Conservation (phyloP, 1,140 invertebrate genomes). For the Stenopsyche tienmushanensis region DNA sequence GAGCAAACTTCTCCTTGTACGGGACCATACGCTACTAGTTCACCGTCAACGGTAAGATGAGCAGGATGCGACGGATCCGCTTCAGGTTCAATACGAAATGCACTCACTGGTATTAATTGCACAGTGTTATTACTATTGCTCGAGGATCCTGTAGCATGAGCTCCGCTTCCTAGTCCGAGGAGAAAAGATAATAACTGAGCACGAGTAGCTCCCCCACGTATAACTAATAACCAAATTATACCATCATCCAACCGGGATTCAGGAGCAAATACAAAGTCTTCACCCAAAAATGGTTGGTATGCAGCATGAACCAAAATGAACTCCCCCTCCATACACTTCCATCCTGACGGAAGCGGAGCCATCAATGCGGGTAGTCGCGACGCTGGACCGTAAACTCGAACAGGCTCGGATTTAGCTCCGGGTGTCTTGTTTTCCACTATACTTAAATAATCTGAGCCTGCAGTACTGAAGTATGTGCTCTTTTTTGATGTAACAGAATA, state of each 20-base stretch:
- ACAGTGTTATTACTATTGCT: slow-evolving; percentile 53
- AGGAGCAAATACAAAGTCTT: slow-evolving; percentile 83
- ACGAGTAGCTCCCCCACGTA: slow-evolving; percentile 73
- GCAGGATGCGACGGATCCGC: slow-evolving; percentile 59
- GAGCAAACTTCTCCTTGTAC: slow-evolving; percentile 87
- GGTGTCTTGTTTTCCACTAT: slow-evolving; percentile 59
- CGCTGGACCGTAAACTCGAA: slow-evolving; percentile 68
- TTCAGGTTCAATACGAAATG: slow-evolving; percentile 85
- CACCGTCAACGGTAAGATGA: slow-evolving; percentile 88
- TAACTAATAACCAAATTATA: slow-evolving; percentile 84
- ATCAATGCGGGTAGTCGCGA: slow-evolving; percentile 71
- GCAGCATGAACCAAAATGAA: slow-evolving; percentile 88
- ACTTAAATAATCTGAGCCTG: slow-evolving; percentile 72
- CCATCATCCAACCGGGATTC: slow-evolving; percentile 83
- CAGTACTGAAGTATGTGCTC: slow-evolving; percentile 74
- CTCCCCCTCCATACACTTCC: slow-evolving; percentile 80
- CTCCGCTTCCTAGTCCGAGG: slow-evolving; percentile 74
- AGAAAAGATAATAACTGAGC: slow-evolving; percentile 77
- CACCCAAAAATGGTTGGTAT: slow-evolving; percentile 84
- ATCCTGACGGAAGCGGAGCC: slow-evolving; percentile 70
- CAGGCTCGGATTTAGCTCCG: slow-evolving; percentile 56
- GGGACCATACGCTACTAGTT: slow-evolving; percentile 80
- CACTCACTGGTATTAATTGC: slow-evolving; percentile 79
- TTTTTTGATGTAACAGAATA: slow-evolving; percentile 72
- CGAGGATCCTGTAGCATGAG: slow-evolving; percentile 64